Evolutionary conservation across 2,888 invertebrate genomes (phyloP).

Genomic region (Drosophila heteroneura): DNA sequence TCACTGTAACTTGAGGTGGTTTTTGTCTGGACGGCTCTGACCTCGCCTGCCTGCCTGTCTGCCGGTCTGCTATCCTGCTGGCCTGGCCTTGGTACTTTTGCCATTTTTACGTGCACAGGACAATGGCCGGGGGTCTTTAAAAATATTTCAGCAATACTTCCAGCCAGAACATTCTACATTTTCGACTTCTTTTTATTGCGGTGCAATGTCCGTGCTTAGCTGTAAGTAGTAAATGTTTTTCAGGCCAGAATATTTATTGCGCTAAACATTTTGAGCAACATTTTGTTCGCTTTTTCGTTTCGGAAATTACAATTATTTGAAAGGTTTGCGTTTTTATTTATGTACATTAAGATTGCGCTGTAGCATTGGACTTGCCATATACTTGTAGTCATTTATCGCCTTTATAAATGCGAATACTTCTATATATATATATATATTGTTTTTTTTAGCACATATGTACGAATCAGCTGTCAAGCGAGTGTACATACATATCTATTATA

Average conservation of each 20-base stretch:
- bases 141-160: conserved; percentile 54
- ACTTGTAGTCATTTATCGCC: conserved; percentile 47
- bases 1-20: conserved; percentile 23
- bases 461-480: conserved; percentile 41
- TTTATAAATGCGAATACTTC: conserved; percentile 40
- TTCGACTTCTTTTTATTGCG: conserved; percentile 27
- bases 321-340: conserved; percentile 69
- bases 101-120: conserved; percentile 54
- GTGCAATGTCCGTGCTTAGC: conserved; percentile 44
- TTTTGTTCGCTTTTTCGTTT: conserved; percentile 23
- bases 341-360: conserved; percentile 53
- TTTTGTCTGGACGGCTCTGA: conserved; percentile 1
- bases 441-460: conserved; percentile 63
- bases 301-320: conserved; percentile 72
- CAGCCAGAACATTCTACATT: conserved; percentile 35
- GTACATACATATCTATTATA: conserved; percentile 40
- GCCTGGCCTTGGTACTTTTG: conserved; percentile 25
- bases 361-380: conserved; percentile 53
- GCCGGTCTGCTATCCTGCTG: conserved; percentile 19
- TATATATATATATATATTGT: conserved; percentile 12
- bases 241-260: conserved; percentile 64
- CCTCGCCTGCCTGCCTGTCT: conserved; percentile 11
- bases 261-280: conserved; percentile 53
- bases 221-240: conserved; percentile 55
- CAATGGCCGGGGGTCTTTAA: conserved; percentile 42